Base-by-base conservation (phyloP, 2,113 vertebrate species). In the pig (Sus scrofa) region DNA sequence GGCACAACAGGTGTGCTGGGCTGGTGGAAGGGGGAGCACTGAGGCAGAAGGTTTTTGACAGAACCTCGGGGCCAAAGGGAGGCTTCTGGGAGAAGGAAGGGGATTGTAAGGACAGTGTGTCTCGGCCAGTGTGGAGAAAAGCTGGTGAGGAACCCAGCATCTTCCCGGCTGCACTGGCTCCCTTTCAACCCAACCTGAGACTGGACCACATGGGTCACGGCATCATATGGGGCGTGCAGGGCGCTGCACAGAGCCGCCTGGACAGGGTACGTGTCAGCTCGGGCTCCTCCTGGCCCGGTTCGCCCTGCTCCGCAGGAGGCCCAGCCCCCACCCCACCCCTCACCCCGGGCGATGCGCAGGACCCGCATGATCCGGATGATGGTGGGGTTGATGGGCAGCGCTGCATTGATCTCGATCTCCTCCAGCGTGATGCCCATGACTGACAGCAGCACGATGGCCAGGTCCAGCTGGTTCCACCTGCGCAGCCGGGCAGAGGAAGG, bases 351-450 rank as follows among this genome's bases (percentile, higher is more conserved):
- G 0, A 99, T 99, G 52, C 99, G 99, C 81, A 99, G 98, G 13
- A 99, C 99, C 82, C 99, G 99, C 99, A 99, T 99, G 98, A 99
- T 99, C 74, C 99, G 98, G 97, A 99, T 99, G 98, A 99, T 99
- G 65, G 99, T 99, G 86, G 99, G 99, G 97, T 99, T 99, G 98
- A 99, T 99, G 96, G 99, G 99, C 90, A 99, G 98, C 8, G 99
- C 99, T 0, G 99, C 99, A 0, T 99, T 99, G 97, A 99, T 99
- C 98, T 99, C 99, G 8, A 99, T 99, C 98, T 99, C 99, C 98
- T 99, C 99, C 98, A 99, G 60, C 0, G 98, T 99, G 98, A 99
- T 99, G 93, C 99, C 99, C 99, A 99, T 99, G 96, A 99, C 98
- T 0, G 99, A 99, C 86, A 99, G 98, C 89, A 99, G 98, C 95